Evolutionary conservation across 2,113 vertebrate genomes (phyloP), one percentile per base, ranked within the genome.

Genomic region (Lagopus leucura): DNA sequence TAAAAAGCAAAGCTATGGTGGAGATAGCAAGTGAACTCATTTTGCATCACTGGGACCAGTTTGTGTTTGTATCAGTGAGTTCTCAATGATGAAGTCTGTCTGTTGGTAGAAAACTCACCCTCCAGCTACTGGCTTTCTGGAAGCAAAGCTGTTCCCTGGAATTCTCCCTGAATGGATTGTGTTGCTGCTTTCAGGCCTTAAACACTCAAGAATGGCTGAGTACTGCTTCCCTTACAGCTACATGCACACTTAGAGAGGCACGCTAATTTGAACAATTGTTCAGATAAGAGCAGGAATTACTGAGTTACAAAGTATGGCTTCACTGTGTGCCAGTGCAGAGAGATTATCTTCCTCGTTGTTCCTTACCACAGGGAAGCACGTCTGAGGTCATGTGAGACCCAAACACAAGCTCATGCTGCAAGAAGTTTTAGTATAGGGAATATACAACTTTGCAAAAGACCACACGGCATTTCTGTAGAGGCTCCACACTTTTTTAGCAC

Each of bases 331-430:
- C 0, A 72, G 48, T 19, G 40, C 58, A 40, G 71, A 14, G 70
- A 78, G 79, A 88, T 83, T 83, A 79, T 86, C 8, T 74, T 81
- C 92, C 76, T 6, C 21, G 70, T 27, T 82, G 86, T 91, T 95
- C 83, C 75, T 84, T 69, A 76, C 57, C 71, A 89, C 14, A 47
- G 82, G 90, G 92, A 94, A 93, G 91, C 91, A 15, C 4, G 80
- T 38, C 88, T 36, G 86, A 82, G 81, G 81, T 92, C 95, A 96
- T 95, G 91, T 92, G 94, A 94, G 88, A 88, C 48, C 88, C 77
- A 57, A 89, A 81, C 88, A 94, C 91, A 94, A 63, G 82, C 76
- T 94, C 82, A 20, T 1, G 0, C 18, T 34, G 64, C 85, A 60
- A 96, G 88, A 36, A 95, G 92, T 92, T 86, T 86, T 86, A 48